Base-by-base conservation (phyloP, 2,888 invertebrate genomes). In the Drosophila macrospina region DNA sequence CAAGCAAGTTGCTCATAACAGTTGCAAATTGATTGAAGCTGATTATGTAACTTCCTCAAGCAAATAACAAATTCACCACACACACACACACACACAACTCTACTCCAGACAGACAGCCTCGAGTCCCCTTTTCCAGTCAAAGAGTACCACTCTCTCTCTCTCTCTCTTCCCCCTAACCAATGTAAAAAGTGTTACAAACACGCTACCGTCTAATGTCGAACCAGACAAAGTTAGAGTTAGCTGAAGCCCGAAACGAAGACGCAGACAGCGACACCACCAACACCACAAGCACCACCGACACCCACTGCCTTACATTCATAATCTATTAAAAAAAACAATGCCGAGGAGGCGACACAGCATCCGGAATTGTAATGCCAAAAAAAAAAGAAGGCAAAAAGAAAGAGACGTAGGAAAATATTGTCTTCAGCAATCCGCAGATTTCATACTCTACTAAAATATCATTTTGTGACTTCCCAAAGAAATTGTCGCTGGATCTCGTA, bases 1-100 rank as follows among this genome's bases (percentile, higher is more conserved):
- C 76, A 63, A 67, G 74, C 81, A 52, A 51, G 56, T 64, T 55
- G 75, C 71, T 78, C 78, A 81, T 74, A 84, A 86, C 78, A 84
- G 87, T 86, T 84, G 78, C 78, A 81, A 86, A 86, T 80, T 82
- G 81, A 82, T 86, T 86, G 81, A 80, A 74, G 84, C 61, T 65
- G 78, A 88, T 85, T 85, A 85, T 85, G 88, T 85, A 85, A 85
- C 83, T 85, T 85, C 85, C 88, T 88, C 74, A 69, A 78, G 66
- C 69, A 56, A 54, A 61, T 69, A 66, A 61, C 59, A 68, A 62
- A 54, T 8, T 7, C 28, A 28, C 26, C 26, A 26, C 26, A n/a
- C n/a, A n/a, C 20, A 20, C 63, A 69, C 36, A 45, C 54, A 36
- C 69, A 30, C 45, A 15, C 15, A 15, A 44, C 26, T 44, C 13